Evolutionary conservation across 2,797 vertebrate genomes (phyloP).

Genomic region (Phrynocephalus guinanensis): DNA sequence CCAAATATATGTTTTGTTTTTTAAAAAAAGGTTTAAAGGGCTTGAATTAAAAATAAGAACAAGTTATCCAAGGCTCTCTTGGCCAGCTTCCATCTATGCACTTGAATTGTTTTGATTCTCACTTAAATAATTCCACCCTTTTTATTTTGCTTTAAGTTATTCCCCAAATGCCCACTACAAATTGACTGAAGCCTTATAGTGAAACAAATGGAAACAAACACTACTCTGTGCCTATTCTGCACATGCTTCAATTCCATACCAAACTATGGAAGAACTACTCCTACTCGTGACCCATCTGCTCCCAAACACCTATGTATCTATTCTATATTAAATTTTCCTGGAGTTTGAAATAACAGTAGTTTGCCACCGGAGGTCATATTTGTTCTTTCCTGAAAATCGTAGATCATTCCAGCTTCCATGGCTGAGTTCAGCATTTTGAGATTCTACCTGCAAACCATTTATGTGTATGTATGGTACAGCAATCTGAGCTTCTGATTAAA

Average conservation of each 20-base stretch:
- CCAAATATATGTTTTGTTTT: no score
- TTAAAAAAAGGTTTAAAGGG: no score
- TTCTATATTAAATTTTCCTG: background rate
- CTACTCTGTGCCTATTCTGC: background rate
- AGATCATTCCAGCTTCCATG: background rate
- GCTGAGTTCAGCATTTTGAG: background rate
- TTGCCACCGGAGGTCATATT: conserved; percentile 76
- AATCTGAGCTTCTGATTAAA: conserved; percentile 1
- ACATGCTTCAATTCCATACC: no score
- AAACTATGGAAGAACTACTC: background rate
- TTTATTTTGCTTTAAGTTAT: background rate
- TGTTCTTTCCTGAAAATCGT: conserved; percentile 65
- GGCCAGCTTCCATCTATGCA: background rate
- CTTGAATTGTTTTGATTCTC: background rate
- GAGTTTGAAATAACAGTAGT: conserved; percentile 62
- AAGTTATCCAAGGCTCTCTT: background rate
- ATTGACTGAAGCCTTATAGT: background rate
- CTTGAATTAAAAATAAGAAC: no score
- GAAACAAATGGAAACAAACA: background rate
- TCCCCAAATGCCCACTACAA: background rate
- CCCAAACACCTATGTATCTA: background rate
- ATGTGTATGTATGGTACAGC: background rate
- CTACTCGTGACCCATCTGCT: background rate
- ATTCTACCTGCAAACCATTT: conserved; percentile 31
- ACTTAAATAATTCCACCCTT: background rate